Evolutionary conservation across 1,140 invertebrate genomes (phyloP).

Genomic region (Meloidogyne chitwoodi): DNA sequence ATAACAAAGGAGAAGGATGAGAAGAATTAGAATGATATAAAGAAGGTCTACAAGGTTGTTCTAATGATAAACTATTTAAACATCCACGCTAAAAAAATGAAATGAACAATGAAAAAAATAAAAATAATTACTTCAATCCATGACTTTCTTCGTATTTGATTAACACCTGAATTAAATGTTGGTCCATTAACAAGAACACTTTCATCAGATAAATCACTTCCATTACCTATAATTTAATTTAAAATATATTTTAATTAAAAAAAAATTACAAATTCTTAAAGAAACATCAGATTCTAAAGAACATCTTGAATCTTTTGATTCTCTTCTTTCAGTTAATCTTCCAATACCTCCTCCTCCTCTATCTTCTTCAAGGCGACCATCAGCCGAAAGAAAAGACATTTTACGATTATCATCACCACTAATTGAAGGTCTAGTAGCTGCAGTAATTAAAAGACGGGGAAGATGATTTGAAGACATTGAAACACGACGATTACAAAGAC

Average conservation of each 20-base stretch:
- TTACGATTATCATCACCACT: conserved; percentile 46
- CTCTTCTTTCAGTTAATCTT: conserved; percentile 26
- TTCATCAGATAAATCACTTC: conserved; percentile 56
- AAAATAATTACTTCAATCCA: conserved; percentile 44
- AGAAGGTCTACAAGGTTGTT: conserved; percentile 30
- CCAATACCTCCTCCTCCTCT: not conserved
- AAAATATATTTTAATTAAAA: not conserved
- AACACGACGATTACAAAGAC: conserved; percentile 52
- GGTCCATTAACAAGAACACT: conserved; percentile 26
- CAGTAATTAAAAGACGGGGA: conserved; percentile 57
- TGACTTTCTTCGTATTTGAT: conserved; percentile 44
- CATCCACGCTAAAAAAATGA: conserved; percentile 22
- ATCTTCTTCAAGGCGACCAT: conserved; percentile 53
- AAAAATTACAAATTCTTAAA: conserved; percentile 36
- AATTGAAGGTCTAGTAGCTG: conserved; percentile 52
- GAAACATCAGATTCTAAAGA: conserved; percentile 57
- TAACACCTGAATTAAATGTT: not conserved
- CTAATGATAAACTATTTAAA: conserved; percentile 49
- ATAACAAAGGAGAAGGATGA: not conserved
- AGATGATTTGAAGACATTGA: conserved; percentile 53
- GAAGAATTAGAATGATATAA: not conserved
- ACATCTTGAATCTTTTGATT: conserved; percentile 52
- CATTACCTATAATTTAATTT: conserved; percentile 36
- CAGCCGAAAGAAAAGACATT: conserved; percentile 59
- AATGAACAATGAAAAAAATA: not conserved